Percentiles rank a stretch among this genome's conserved stretches.
phyloP scores from a whole-genome alignment of 2,888 invertebrate genomes.

The Mylabris sibirica region DNA sequence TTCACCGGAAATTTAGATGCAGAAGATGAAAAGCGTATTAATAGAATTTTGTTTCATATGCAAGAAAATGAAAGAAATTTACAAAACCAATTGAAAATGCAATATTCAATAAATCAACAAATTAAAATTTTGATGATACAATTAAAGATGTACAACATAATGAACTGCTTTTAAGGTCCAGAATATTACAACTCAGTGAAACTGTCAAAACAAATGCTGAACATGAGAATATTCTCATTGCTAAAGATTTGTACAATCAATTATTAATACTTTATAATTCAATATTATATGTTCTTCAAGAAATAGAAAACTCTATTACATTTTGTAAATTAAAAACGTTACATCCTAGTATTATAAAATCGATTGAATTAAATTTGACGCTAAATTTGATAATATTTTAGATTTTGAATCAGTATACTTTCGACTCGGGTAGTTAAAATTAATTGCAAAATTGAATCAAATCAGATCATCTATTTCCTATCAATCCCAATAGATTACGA shows the following conservation, averaged over 20 bases:
- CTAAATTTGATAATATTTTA: too few relatives aligned
- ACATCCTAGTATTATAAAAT: slow-evolving; percentile 28
- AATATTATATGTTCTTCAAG: slow-evolving; percentile 19
- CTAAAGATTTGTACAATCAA: slow-evolving; percentile 26
- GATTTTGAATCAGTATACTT: too few relatives aligned
- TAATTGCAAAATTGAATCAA: too few relatives aligned
- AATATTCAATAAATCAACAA: background rate
- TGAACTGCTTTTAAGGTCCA: slow-evolving; percentile 18
- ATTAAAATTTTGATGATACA: background rate
- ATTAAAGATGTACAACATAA: slow-evolving; percentile 22
- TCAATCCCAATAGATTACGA: too few relatives aligned
- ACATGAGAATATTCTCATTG: slow-evolving; percentile 24
- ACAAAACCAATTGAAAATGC: background rate
- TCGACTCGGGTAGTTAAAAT: too few relatives aligned
- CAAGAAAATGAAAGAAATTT: background rate
- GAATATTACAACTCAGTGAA: too few relatives aligned
- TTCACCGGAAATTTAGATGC: slow-evolving; percentile 27
- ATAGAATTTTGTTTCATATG: slow-evolving; percentile 1
- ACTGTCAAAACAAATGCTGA: slow-evolving; percentile 7
- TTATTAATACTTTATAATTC: slow-evolving; percentile 22
- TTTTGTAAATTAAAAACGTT: slow-evolving; percentile 31
- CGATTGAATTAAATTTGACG: too few relatives aligned
- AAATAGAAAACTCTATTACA: slow-evolving; percentile 28
- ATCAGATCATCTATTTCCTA: too few relatives aligned
- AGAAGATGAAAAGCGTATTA: slow-evolving; percentile 16